Conservation (phyloP, 2,113 vertebrate species). For the Hypomesus transpacificus region DNA sequence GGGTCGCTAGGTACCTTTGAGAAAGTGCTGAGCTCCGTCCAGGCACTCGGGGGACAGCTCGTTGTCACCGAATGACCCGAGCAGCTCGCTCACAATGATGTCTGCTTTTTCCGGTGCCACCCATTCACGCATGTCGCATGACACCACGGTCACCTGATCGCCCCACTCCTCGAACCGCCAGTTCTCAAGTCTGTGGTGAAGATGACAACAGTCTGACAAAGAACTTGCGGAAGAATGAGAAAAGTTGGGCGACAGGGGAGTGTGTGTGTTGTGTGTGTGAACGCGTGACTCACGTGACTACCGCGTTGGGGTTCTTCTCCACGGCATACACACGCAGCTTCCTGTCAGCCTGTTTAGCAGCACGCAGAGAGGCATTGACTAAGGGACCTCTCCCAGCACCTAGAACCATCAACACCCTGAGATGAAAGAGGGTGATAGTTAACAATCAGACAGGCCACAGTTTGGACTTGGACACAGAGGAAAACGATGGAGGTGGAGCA, state of each 20-base stretch:
- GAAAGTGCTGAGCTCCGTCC: constrained; percentile 88
- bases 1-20: constrained; percentile 77
- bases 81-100: constrained; percentile 88
- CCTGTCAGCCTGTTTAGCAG: constrained; percentile 81
- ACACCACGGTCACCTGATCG: constrained; percentile 87
- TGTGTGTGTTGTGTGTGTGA: background rate
- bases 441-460: background rate
- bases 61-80: constrained; percentile 91
- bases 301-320: constrained; percentile 91
- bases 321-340: constrained; percentile 84
- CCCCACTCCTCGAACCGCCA: constrained; percentile 95
- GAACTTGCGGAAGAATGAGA: background rate
- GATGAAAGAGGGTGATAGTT: background rate
- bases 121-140: constrained; percentile 90
- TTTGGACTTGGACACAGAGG: background rate
- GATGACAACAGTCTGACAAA: background rate
- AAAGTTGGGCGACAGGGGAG: background rate
- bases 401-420: constrained; percentile 88
- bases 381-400: constrained; percentile 87
- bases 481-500: background rate
- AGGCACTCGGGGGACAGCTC: constrained; percentile 91
- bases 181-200: constrained; percentile 78
- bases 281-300: constrained; percentile 80
- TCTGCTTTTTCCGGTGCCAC: constrained; percentile 86
- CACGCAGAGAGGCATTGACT: constrained; percentile 85